Base-by-base conservation (phyloP, 2,888 invertebrate species). In the Tinea pellionella region DNA sequence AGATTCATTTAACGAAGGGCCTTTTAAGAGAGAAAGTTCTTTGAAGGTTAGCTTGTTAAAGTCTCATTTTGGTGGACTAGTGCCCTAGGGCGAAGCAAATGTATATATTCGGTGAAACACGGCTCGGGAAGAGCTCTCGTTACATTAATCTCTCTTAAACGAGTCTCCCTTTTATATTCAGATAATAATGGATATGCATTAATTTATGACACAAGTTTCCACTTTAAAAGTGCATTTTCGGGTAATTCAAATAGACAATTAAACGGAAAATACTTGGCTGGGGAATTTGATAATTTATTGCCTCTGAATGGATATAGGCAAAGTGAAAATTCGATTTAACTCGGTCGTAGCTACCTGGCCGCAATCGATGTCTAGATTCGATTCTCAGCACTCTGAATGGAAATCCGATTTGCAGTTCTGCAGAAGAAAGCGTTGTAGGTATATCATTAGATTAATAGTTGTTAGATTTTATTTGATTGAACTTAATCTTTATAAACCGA, bases 341-440 rank as follows among this genome's bases (percentile, higher is more conserved):
- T 73, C 72, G 68, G 69, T 73, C 41, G 42, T 32, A 30, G 13
- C 32, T 75, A 77, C 75, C 80, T 76, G 70, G 73, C 81, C 81
- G 78, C 81, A 82, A 82, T 82, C 77, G 78, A 64, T 74, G 72
- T 70, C 74, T 74, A 72, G 75, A 80, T 80, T 79, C 81, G 78
- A 78, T 80, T 80, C 75, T 69, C 65, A 67, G 70, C 70, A 70
- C 73, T 74, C 72, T 73, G 72, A 78, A 80, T 80, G 75, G 77
- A 76, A 81, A 82, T 80, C 77, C 77, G 73, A 80, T 84, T 83
- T 78, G 70, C 76, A 77, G 74, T 75, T 77, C 73, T 75, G 76
- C 75, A 69, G 69, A 72, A 74, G 73, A 75, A 73, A 77, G 78
- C 78, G 77, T 77, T 81, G 76, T 37, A 24, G 53, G 24, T 53